These are phyloP conservation scores for Oxygymnocypris stewartii DNA, from an alignment of 2,113 vertebrate genomes.

Conservation along the genomic window DNA sequence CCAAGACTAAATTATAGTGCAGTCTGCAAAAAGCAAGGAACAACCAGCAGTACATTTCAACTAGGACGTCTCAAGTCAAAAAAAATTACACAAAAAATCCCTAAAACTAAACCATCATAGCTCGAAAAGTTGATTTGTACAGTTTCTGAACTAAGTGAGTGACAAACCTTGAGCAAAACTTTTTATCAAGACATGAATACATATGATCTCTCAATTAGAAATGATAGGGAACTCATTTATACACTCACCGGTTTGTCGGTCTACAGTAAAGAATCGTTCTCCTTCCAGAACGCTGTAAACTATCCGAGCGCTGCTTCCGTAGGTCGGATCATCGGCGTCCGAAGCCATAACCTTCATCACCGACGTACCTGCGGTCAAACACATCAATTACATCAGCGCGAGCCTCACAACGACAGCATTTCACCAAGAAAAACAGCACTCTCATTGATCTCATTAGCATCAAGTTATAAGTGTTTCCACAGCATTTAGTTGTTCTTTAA, in stretches of 20 bases:
- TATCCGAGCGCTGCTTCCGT: slow-evolving; percentile 92
- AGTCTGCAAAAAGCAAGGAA: not conserved
- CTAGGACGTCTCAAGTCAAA: not conserved
- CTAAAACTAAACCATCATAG: not conserved
- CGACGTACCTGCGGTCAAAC: slow-evolving; percentile 84
- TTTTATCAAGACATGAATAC: not conserved
- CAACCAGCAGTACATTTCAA: not conserved
- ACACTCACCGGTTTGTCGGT: slow-evolving; percentile 90
- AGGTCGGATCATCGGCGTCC: slow-evolving; percentile 93
- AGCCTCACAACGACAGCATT: not conserved
- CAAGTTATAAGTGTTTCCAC: not conserved
- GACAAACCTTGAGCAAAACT: not conserved
- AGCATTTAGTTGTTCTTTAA: slow-evolving; percentile 20
- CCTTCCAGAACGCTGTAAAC: slow-evolving; percentile 96
- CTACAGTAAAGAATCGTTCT: slow-evolving; percentile 91
- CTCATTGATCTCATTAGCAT: not conserved
- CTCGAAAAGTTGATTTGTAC: not conserved
- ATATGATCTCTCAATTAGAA: not conserved
- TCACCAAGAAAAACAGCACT: not conserved
- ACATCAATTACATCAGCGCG: not conserved
- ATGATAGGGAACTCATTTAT: not conserved
- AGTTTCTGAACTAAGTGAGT: not conserved
- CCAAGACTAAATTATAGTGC: not conserved
- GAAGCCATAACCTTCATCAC: slow-evolving; percentile 97
- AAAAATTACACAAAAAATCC: not conserved